phyloP scores from a whole-genome alignment of 2,888 invertebrate species.

The Melitaea athalia region DNA sequence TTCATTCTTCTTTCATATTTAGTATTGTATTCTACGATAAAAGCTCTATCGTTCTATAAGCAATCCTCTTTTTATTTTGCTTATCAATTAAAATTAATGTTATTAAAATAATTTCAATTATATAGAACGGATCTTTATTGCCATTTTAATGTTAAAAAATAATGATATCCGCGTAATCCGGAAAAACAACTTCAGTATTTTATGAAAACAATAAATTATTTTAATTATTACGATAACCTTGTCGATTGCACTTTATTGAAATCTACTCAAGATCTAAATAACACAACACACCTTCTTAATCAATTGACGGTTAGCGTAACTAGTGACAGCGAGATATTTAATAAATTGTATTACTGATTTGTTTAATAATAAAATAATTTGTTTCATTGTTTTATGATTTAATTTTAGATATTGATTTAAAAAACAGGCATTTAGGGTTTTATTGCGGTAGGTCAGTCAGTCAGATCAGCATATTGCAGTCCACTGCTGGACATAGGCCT shows the following conservation, averaged over 20 bases:
- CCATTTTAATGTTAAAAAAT: not conserved
- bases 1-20: too few species aligned
- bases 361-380: too few species aligned
- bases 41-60: too few species aligned
- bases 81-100: not conserved
- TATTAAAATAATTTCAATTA: not conserved
- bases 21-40: too few species aligned
- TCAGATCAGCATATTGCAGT: too few species aligned
- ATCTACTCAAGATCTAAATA: constrained; percentile 1
- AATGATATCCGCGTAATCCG: constrained; percentile 1
- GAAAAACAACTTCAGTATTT: constrained; percentile 4
- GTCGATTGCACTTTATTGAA: constrained; percentile 10
- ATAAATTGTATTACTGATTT: not conserved
- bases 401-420: too few species aligned
- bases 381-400: too few species aligned
- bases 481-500: too few species aligned
- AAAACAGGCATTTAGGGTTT: too few species aligned
- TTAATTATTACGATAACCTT: constrained; percentile 22
- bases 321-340: not conserved
- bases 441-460: too few species aligned
- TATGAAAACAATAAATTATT: not conserved
- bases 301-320: not conserved
- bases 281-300: constrained; percentile 12
- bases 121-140: not conserved
- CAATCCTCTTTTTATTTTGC: too few species aligned